Evolutionary conservation across 2,797 vertebrate genomes (phyloP).

Genomic region (Toxotes lorentzi): DNA sequence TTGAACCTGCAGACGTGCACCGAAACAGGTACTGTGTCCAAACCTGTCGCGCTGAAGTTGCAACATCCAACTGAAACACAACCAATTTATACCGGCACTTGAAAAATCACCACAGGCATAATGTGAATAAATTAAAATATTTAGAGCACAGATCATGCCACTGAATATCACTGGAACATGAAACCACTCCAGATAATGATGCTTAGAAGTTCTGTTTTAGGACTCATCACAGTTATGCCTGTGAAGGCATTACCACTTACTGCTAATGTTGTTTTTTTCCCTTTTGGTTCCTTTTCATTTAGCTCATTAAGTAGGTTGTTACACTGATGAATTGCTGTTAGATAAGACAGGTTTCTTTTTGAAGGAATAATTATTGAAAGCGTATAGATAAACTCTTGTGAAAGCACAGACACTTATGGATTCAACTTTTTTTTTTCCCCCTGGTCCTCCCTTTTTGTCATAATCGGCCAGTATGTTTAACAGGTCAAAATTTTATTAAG

Average conservation of each 20-base stretch:
- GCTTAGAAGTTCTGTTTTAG: constrained; percentile 22
- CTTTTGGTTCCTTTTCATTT: constrained; percentile 29
- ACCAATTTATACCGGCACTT: no score
- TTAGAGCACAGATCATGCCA: constrained; percentile 43
- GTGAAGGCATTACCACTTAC: constrained; percentile 16
- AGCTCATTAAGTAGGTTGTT: constrained; percentile 51
- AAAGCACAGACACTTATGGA: constrained; percentile 16
- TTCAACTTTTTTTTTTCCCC: constrained; percentile 9
- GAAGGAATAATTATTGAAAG: constrained; percentile 35
- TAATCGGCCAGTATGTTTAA: constrained; percentile 16
- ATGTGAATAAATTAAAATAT: constrained; percentile 50
- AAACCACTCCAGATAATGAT: constrained; percentile 46
- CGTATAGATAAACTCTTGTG: constrained; percentile 34
- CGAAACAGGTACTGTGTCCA: no score
- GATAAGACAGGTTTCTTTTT: constrained; percentile 37
- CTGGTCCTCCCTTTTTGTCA: constrained; percentile 3
- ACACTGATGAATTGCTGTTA: constrained; percentile 43
- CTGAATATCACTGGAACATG: constrained; percentile 13
- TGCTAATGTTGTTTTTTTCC: constrained; percentile 11
- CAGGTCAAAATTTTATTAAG: constrained; percentile 35
- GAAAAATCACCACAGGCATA: no score
- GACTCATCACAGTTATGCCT: constrained; percentile 18
- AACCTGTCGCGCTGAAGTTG: no score
- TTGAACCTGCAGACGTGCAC: no score
- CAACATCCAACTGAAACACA: no score